Conservation (phyloP, 2,797 vertebrate species). For the Schizopygopsis malacanthus region DNA sequence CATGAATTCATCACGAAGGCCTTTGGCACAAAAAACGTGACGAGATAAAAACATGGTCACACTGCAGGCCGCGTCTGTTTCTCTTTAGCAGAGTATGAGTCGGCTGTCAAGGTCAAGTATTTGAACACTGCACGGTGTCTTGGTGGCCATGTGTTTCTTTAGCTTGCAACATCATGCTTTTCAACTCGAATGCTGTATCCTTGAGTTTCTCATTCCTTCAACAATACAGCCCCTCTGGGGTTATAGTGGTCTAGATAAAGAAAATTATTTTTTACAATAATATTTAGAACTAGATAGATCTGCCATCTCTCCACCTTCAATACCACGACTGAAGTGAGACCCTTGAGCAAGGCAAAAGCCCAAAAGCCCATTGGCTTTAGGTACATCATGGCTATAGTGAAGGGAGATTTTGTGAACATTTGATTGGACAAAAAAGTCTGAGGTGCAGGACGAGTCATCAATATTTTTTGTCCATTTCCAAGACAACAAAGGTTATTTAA, state of each 20-base stretch:
- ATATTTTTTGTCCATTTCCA: too few species aligned
- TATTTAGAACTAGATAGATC: background rate
- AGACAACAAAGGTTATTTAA: too few species aligned
- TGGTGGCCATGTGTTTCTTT: background rate
- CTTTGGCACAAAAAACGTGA: conserved; percentile 47
- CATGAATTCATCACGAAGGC: conserved; percentile 54
- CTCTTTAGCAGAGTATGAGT: conserved; percentile 7
- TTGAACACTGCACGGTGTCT: background rate
- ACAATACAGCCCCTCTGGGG: background rate
- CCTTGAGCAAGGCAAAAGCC: too few species aligned
- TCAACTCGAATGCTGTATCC: conserved; percentile 7
- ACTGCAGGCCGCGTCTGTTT: conserved; percentile 22
- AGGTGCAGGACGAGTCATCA: too few species aligned
- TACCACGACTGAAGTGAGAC: too few species aligned
- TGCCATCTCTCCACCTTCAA: too few species aligned
- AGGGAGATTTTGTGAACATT: background rate
- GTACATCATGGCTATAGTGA: background rate
- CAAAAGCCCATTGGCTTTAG: background rate
- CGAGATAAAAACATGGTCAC: conserved; percentile 44
- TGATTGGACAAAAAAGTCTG: background rate
- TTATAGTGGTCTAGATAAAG: background rate
- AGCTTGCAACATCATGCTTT: conserved; percentile 21
- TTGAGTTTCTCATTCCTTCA: background rate
- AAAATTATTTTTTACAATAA: background rate
- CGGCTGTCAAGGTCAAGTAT: conserved; percentile 39